Evolutionary conservation across 2,113 vertebrate species (phyloP).

Genomic region (Oreochromis niloticus): DNA sequence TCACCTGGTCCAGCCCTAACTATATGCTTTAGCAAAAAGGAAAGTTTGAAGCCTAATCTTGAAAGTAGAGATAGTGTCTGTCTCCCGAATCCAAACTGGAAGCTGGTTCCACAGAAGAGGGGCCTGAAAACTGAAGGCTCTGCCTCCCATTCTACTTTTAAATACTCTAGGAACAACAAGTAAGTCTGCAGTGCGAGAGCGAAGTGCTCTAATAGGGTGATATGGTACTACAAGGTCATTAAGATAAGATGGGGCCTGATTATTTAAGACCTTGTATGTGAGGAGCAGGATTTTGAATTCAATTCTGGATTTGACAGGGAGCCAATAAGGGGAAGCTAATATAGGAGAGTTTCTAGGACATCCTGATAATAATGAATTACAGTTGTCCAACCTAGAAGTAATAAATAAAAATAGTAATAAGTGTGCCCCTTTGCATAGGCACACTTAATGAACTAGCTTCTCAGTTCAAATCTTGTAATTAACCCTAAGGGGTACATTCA

Average conservation of each 20-base stretch:
- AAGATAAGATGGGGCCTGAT: neutral
- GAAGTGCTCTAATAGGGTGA: neutral
- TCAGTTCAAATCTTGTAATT: neutral
- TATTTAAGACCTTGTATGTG: neutral
- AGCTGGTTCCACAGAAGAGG: neutral
- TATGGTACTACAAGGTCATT: too few species aligned
- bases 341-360: neutral
- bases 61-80: neutral
- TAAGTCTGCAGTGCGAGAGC: rapidly evolving
- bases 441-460: neutral
- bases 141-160: neutral
- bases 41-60: neutral
- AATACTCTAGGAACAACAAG: neutral
- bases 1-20: neutral
- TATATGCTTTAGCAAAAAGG: neutral
- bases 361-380: neutral
- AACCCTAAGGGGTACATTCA: too few species aligned
- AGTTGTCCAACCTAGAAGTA: rapidly evolving
- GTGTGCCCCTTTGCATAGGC: too few species aligned
- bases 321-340: neutral
- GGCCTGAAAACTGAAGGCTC: neutral
- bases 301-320: neutral
- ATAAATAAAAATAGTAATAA: neutral
- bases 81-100: neutral
- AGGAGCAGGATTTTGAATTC: neutral